Evolutionary conservation across 1,140 invertebrate species (phyloP), one percentile per base, ranked within the genome.

Genomic region (Glossosoma conforme): DNA sequence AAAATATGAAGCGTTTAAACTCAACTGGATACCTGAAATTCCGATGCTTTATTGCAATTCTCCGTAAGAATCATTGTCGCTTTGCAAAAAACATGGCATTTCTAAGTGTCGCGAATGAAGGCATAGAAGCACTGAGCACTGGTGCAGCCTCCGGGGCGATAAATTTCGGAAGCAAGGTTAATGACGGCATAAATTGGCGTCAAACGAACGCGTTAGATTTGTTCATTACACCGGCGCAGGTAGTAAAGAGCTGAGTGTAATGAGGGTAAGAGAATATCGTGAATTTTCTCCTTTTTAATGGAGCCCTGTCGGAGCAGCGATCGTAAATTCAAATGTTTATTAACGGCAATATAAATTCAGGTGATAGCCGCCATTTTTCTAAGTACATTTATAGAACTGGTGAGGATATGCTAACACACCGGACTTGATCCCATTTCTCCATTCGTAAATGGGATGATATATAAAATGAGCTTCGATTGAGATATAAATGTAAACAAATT

Each of bases 121-220:
- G n/a, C n/a, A n/a, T n/a, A n/a, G n/a, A n/a, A n/a, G n/a, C n/a
- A n/a, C 32, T 22, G 18, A 35, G 2, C 19, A 8, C 8, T 15
- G 20, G 44, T 21, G 32, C 32, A 11, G 32, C 3, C n/a, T 33
- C 32, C 3, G 11, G 9, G 15, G 11, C 18, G 41, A 53, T 47
- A 55, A 38, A 45, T 50, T 55, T 42, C 35, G 41, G 43, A 50
- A 38, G 32, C 38, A 44, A 18, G 38, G 44, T 32, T 48, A 54
- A 54, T 41, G 45, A 35, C 30, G 35, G 13, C 44, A 44, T 55
- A 55, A 55, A 55, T 55, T 55, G 47, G 41, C 47, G 53, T 55
- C 53, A 46, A 50, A 45, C 50, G 37, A 55, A 44, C 14, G 17
- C 41, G 41, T 50, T 42, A 41, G 28, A 41, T 48, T 48, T 48